These are phyloP conservation scores for Enchytraeus crypticus DNA, from an alignment of 2,888 invertebrate species.

Conservation along the genomic window DNA sequence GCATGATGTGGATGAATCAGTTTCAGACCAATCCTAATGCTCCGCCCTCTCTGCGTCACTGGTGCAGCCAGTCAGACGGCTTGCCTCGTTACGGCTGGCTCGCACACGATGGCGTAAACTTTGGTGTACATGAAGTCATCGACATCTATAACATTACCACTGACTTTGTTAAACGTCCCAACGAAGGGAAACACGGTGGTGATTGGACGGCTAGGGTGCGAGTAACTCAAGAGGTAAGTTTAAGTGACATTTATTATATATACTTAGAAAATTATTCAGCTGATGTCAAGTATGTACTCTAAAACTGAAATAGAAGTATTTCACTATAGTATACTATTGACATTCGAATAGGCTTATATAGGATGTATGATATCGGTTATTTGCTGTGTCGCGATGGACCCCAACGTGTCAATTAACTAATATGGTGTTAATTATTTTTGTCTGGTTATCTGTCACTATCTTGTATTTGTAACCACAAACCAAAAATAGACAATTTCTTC, in stretches of 20 bases:
- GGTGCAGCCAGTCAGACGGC: conserved; percentile 68
- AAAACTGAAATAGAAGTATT: too few relatives aligned
- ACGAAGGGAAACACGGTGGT: conserved; percentile 73
- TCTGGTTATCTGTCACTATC: too few relatives aligned
- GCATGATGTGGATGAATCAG: conserved; percentile 88
- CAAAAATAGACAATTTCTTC: too few relatives aligned
- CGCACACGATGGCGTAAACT: conserved; percentile 81
- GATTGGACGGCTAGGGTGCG: conserved; percentile 83
- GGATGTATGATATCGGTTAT: too few relatives aligned
- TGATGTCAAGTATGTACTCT: neutral
- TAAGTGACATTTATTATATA: neutral
- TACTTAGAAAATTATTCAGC: neutral
- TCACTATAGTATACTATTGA: too few relatives aligned
- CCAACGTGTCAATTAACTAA: too few relatives aligned
- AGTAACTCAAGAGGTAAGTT: conserved; percentile 55
- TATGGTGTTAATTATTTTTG: too few relatives aligned
- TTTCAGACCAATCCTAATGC: conserved; percentile 51
- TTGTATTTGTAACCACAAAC: too few relatives aligned
- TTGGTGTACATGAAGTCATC: conserved; percentile 79
- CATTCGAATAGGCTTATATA: too few relatives aligned
- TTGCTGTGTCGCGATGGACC: too few relatives aligned
- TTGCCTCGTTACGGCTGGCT: conserved; percentile 71
- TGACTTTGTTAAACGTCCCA: conserved; percentile 75
- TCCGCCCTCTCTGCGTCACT: conserved; percentile 74
- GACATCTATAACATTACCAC: conserved; percentile 75